Conservation (phyloP, 2,888 invertebrate species). For the Plebejus anna region DNA sequence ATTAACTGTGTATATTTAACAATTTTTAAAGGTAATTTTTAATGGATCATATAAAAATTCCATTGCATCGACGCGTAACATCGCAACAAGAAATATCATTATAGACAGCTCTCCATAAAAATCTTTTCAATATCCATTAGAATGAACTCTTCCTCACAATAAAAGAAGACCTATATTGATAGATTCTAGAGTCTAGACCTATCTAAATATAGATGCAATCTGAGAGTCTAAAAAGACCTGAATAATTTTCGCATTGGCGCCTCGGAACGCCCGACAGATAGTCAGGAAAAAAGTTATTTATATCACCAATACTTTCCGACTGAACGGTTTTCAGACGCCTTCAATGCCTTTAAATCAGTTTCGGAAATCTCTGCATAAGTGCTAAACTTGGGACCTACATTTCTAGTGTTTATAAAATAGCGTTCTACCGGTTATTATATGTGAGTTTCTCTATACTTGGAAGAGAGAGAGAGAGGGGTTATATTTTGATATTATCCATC, state of each 20-base stretch:
- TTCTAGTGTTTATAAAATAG: not conserved
- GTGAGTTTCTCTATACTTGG: too few relatives aligned
- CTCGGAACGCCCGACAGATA: constrained; percentile 55
- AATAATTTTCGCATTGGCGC: constrained; percentile 62
- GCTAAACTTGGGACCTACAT: not conserved
- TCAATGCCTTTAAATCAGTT: constrained; percentile 4
- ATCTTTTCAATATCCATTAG: not conserved
- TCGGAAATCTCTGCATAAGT: constrained; percentile 2
- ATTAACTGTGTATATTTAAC: too few relatives aligned
- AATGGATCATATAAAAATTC: too few relatives aligned
- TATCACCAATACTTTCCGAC: constrained; percentile 7
- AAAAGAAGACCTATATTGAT: constrained; percentile 12
- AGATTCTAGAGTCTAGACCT: constrained; percentile 30
- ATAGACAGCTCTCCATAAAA: too few relatives aligned
- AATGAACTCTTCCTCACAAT: constrained; percentile 3
- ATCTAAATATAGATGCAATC: constrained; percentile 30
- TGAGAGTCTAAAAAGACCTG: constrained; percentile 35
- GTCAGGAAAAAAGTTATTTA: constrained; percentile 26
- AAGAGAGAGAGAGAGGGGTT: too few relatives aligned
- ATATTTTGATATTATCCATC: too few relatives aligned
- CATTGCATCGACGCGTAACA: too few relatives aligned
- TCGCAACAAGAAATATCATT: too few relatives aligned
- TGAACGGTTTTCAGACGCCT: not conserved
- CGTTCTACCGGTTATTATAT: not conserved
- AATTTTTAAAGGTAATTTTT: too few relatives aligned